phyloP scores from a whole-genome alignment of 1,140 invertebrate genomes.

The Heliconius nattereri region DNA sequence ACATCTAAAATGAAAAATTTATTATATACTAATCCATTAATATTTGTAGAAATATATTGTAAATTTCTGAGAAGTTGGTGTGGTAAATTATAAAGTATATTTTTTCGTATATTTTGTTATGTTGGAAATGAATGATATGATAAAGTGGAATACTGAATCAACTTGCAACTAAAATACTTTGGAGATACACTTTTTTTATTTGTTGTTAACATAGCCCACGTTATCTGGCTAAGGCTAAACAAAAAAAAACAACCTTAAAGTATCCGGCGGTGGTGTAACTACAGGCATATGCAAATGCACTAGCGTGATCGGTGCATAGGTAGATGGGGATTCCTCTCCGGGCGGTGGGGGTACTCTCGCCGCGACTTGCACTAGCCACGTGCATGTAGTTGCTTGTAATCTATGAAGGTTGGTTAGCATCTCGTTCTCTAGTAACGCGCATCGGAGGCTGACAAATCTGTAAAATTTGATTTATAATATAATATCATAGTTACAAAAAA shows the following conservation, averaged over 20 bases:
- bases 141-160: too few species aligned
- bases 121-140: too few species aligned
- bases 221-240: too few species aligned
- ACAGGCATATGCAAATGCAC: conserved; percentile 85
- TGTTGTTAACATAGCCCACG: too few species aligned
- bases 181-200: too few species aligned
- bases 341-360: conserved; percentile 66
- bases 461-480: neutral
- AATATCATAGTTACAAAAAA: too few species aligned
- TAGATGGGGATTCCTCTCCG: conserved; percentile 52
- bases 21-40: neutral
- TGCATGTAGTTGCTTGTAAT: conserved; percentile 90
- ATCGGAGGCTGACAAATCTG: conserved; percentile 85
- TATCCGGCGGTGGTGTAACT: conserved; percentile 82
- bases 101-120: too few species aligned
- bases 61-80: too few species aligned
- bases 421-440: conserved; percentile 87
- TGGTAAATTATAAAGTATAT: too few species aligned
- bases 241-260: conserved; percentile 80
- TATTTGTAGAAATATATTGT: too few species aligned
- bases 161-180: too few species aligned
- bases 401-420: conserved; percentile 86
- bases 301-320: conserved; percentile 82
- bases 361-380: conserved; percentile 92
- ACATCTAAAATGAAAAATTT: conserved; percentile 75